Evolutionary conservation across 2,113 vertebrate genomes (phyloP).

Genomic region (Orcinus orca): DNA sequence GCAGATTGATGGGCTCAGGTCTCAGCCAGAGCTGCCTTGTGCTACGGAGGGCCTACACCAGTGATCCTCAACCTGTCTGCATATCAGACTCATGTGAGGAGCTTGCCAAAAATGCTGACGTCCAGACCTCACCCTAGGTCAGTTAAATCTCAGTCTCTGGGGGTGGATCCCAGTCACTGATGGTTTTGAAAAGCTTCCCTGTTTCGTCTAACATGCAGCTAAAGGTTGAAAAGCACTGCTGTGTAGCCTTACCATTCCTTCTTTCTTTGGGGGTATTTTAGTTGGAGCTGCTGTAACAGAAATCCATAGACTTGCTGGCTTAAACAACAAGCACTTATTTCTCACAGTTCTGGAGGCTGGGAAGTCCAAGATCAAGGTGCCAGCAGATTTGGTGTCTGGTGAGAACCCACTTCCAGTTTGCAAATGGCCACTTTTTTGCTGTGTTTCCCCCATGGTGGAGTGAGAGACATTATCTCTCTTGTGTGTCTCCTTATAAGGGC

Average conservation of each 20-base stretch:
- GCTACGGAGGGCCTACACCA: neutral
- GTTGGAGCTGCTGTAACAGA: neutral
- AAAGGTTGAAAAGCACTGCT: neutral
- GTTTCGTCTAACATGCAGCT: neutral
- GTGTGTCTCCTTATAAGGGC: neutral
- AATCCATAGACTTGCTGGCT: neutral
- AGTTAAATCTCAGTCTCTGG: neutral
- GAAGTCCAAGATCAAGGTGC: neutral
- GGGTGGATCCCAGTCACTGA: neutral
- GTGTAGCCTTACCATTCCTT: neutral
- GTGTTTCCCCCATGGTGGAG: neutral
- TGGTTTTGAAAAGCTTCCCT: slow-evolving; percentile 11
- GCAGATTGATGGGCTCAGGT: neutral
- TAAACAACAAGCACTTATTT: neutral
- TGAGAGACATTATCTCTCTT: neutral
- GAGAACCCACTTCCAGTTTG: neutral
- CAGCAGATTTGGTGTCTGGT: neutral
- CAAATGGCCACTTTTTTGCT: neutral
- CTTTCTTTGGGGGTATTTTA: neutral
- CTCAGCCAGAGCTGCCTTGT: neutral
- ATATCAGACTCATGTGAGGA: neutral
- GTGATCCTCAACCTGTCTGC: neutral
- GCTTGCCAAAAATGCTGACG: neutral
- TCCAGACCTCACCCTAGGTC: neutral
- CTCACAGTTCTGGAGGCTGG: neutral